A percentile compares a stretch with the other conserved stretches of the same genome.
Conservation (phyloP, 2,888 invertebrate genomes). For the Agriopis marginaria region DNA sequence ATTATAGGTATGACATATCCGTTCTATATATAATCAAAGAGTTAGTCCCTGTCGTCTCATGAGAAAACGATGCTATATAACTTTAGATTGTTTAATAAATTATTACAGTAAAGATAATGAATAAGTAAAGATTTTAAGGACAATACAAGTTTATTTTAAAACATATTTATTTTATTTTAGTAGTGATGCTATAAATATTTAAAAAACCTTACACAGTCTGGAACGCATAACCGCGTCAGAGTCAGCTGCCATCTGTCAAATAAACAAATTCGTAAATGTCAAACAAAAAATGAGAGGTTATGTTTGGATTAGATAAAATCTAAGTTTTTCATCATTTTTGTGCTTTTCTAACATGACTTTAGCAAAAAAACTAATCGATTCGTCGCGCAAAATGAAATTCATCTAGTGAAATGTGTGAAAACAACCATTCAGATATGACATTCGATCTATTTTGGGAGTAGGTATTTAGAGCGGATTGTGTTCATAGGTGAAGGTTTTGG, state of each 20-base stretch:
- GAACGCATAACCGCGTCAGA: conserved; percentile 29
- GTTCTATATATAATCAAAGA: too few species aligned
- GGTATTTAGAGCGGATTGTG: conserved; percentile 76
- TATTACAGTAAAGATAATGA: not conserved
- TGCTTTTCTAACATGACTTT: conserved; percentile 45
- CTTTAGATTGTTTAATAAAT: too few species aligned
- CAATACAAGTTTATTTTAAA: too few species aligned
- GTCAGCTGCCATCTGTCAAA: conserved; percentile 52
- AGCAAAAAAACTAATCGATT: conserved; percentile 39
- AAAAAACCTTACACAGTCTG: conserved; percentile 5
- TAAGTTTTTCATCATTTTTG: conserved; percentile 51
- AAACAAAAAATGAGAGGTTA: conserved; percentile 64
- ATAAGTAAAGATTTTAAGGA: too few species aligned
- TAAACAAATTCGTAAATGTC: conserved; percentile 39
- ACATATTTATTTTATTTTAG: too few species aligned
- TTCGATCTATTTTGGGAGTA: conserved; percentile 78
- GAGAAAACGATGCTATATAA: too few species aligned
- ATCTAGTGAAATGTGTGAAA: conserved; percentile 46
- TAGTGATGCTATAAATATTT: too few species aligned
- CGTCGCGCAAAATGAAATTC: conserved; percentile 39
- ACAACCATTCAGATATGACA: conserved; percentile 57
- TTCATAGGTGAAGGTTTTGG: conserved; percentile 83
- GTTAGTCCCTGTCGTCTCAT: too few species aligned
- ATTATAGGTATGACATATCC: too few species aligned
- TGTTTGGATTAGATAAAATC: conserved; percentile 66